A percentile compares a stretch with the other conserved stretches of the same genome.
These are phyloP conservation scores for Philotrypesis tridentata DNA, from an alignment of 1,140 invertebrate genomes.

Conservation along the genomic window DNA sequence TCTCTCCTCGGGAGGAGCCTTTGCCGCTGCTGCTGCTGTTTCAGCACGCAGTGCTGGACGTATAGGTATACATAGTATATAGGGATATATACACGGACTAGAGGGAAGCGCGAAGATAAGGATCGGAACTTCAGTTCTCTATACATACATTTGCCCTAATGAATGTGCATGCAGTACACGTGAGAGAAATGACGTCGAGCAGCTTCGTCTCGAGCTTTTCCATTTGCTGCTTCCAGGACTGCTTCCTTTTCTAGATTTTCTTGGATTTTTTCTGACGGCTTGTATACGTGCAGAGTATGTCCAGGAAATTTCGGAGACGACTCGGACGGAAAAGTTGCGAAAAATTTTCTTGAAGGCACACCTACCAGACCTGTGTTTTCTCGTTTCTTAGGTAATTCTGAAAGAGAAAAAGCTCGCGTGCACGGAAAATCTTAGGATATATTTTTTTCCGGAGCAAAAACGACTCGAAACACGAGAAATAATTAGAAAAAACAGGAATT, in stretches of 20 bases:
- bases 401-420: too few relatives aligned
- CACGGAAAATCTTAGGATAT: too few relatives aligned
- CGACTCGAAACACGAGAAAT: too few relatives aligned
- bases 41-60: background rate
- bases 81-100: background rate
- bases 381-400: too few relatives aligned
- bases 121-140: constrained; percentile 49
- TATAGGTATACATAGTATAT: background rate
- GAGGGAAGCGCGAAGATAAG: constrained; percentile 52
- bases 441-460: too few relatives aligned
- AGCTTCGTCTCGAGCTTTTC: background rate
- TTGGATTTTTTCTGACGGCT: too few relatives aligned
- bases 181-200: constrained; percentile 9
- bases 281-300: background rate
- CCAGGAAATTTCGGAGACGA: too few relatives aligned
- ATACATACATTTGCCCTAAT: constrained; percentile 41
- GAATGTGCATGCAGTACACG: constrained; percentile 34
- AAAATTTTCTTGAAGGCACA: too few relatives aligned
- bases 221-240: constrained; percentile 3
- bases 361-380: too few relatives aligned
- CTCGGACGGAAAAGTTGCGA: too few relatives aligned
- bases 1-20: background rate
- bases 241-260: background rate
- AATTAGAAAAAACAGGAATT: too few relatives aligned
- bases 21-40: background rate